Base-by-base conservation (phyloP, 2,113 vertebrate genomes). In the Maccullochella peelii region DNA sequence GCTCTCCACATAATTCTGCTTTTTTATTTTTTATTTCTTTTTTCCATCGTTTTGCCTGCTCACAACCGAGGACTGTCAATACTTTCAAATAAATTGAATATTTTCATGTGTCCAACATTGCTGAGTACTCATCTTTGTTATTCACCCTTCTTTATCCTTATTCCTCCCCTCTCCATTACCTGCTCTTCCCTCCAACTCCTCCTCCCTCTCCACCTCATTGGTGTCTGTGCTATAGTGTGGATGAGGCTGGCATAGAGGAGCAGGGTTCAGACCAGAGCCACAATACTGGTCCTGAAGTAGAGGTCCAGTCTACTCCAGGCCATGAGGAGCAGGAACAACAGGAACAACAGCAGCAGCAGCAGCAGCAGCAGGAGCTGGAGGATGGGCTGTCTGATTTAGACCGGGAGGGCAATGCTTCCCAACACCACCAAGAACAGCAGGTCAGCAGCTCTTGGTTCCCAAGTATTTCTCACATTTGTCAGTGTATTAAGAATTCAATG, bases 241-340 rank as follows among this genome's bases (percentile, higher is more conserved):
- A 87, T 16, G 91, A 93, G 76, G 86, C 88, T 69, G 89, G 63
- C 59, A 20, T 59, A 77, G 93, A 95, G 65, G 88, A 93, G 71
- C 79, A 79, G 79, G 81, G 10, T 38, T 66, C 66, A 10, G 88
- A 89, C 25, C 88, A 88, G 80, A 89, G 33, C 40, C 83, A 70
- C 50, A 77, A 72, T 57, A 87, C 83, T 59, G 92, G 86, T 80
- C 80, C 76, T 21, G 92, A 90, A 59, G 69, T 79, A 62, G 92
- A 93, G 57, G 76, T 67, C 59, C 54, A 84, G 80, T 72, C 70
- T 25, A n/a, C 87, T 81, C 47, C 79, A 40, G 82, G 65, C 77
- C 73, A 73, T 6, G 75, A 76, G 83, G 93, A 94, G 50, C 88
- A 59, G 40, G 87, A 93, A 21, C 79, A 86, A 8, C 6, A 82